Percentiles rank a stretch among this genome's conserved stretches.
Conservation (phyloP, 2,888 invertebrate species). For the Lycophotia porphyrea region DNA sequence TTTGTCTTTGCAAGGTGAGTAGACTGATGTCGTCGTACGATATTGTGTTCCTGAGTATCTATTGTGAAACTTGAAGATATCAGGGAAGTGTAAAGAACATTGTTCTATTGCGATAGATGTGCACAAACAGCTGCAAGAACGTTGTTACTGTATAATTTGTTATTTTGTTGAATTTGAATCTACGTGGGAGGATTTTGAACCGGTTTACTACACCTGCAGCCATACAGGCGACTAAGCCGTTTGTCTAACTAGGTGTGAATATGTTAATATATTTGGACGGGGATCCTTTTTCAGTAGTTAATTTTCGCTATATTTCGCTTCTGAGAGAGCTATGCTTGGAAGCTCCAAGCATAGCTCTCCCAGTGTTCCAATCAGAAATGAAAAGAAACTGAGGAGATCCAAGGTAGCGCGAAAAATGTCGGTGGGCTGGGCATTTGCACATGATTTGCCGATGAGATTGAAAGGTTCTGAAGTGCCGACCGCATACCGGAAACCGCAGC, state of each 20-base stretch:
- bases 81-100: not conserved
- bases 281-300: not conserved
- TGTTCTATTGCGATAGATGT: slow-evolving; percentile 10
- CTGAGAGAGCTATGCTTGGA: not conserved
- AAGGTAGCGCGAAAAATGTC: not conserved
- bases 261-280: not conserved
- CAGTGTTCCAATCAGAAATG: not conserved
- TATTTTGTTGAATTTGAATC: not conserved
- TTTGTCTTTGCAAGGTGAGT: slow-evolving; percentile 31
- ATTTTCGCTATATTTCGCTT: not conserved
- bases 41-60: not conserved
- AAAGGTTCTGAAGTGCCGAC: not conserved
- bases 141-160: not conserved
- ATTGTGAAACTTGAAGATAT: slow-evolving; percentile 47
- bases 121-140: not conserved
- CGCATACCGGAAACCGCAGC: not conserved
- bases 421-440: not conserved
- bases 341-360: too few species aligned
- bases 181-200: slow-evolving; percentile 18
- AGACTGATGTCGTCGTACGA: slow-evolving; percentile 50
- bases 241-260: not conserved
- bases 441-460: not conserved
- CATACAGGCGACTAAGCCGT: not conserved
- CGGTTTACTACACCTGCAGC: slow-evolving; percentile 1
- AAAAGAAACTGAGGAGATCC: not conserved